Evolutionary conservation across 2,797 vertebrate species (phyloP).

Genomic region (Podarcis lilfordi): DNA sequence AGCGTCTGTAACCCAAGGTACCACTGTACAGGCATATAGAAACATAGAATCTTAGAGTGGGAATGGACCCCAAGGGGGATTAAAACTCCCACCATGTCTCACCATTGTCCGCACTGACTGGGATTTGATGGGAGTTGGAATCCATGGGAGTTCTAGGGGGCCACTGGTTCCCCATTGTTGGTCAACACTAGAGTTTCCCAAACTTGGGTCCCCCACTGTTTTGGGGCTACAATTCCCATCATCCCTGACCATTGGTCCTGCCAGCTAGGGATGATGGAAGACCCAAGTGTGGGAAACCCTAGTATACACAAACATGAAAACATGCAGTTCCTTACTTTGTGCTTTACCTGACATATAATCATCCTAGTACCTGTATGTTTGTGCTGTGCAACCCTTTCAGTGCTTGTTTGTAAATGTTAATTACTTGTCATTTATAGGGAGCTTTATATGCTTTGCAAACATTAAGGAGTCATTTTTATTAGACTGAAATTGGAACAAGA

Average conservation of each 20-base stretch:
- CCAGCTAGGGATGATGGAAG: too few species aligned
- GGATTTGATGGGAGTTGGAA: neutral
- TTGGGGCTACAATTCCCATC: too few species aligned
- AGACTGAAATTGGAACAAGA: neutral
- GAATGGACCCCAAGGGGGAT: too few species aligned
- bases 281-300: too few species aligned
- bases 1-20: too few species aligned
- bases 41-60: too few species aligned
- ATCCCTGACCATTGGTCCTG: too few species aligned
- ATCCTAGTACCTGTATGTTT: neutral
- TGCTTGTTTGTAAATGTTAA: slow-evolving; percentile 25
- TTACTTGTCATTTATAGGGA: slow-evolving; percentile 17
- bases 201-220: too few species aligned
- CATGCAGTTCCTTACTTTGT: neutral
- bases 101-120: neutral
- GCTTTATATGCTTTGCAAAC: slow-evolving; percentile 28
- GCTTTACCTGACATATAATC: neutral
- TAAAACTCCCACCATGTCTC: neutral
- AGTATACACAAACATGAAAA: neutral
- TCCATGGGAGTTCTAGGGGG: neutral
- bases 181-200: too few species aligned
- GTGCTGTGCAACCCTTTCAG: neutral
- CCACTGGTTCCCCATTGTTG: too few species aligned
- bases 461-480: slow-evolving; percentile 32
- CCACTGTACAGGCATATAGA: too few species aligned